Conservation (phyloP, 2,113 vertebrate genomes). For the Percina caprodes region DNA sequence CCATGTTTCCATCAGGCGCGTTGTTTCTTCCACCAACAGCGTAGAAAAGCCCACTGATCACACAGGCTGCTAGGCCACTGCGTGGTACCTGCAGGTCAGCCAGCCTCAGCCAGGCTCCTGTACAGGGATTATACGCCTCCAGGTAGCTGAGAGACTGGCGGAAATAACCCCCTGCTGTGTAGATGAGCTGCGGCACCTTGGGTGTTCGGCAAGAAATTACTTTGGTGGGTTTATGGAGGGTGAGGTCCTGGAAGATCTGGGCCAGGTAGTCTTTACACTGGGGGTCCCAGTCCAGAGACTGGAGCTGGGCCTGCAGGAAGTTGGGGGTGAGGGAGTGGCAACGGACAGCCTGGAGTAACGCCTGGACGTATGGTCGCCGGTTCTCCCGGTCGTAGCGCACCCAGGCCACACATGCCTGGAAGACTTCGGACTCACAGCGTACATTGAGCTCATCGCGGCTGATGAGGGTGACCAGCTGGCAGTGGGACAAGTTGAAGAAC, state of each 20-base stretch:
- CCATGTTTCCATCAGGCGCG: slow-evolving; percentile 92
- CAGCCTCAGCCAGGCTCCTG: slow-evolving; percentile 87
- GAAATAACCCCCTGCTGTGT: slow-evolving; percentile 92
- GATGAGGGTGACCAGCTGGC: slow-evolving; percentile 93
- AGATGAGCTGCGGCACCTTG: slow-evolving; percentile 92
- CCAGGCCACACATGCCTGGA: slow-evolving; percentile 95
- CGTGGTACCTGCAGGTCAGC: slow-evolving; percentile 91
- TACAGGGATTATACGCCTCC: slow-evolving; percentile 90
- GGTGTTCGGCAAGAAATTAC: slow-evolving; percentile 86
- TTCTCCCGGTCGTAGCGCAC: slow-evolving; percentile 90
- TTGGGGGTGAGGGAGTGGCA: slow-evolving; percentile 94
- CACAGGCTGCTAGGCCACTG: slow-evolving; percentile 92
- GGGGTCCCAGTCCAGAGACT: slow-evolving; percentile 90
- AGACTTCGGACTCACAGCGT: slow-evolving; percentile 96
- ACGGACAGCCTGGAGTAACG: slow-evolving; percentile 93
- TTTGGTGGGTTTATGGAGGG: slow-evolving; percentile 91
- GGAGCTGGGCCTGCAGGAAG: slow-evolving; percentile 94
- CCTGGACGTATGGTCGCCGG: slow-evolving; percentile 90
- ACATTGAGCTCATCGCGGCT: slow-evolving; percentile 97
- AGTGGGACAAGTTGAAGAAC: slow-evolving; percentile 94
- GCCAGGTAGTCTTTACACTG: slow-evolving; percentile 94
- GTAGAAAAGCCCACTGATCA: slow-evolving; percentile 92
- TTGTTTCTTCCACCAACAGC: slow-evolving; percentile 94
- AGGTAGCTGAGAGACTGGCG: slow-evolving; percentile 90
- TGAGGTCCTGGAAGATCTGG: slow-evolving; percentile 94